Percentiles rank a stretch among this genome's conserved stretches.
Conservation (phyloP, 2,113 vertebrate species). For the Loxodonta africana region DNA sequence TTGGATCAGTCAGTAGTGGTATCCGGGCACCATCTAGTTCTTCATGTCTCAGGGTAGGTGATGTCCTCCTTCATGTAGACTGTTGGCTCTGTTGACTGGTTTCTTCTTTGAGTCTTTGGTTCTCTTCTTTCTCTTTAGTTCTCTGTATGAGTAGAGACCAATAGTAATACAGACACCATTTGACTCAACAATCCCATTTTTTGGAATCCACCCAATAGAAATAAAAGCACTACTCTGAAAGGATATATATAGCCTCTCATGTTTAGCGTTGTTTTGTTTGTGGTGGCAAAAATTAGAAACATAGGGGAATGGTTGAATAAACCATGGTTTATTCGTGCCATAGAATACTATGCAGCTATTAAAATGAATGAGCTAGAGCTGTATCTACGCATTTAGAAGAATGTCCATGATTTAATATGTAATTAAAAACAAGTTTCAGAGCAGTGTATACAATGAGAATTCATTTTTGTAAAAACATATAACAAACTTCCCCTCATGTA, state of each 20-base stretch:
- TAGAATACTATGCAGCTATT: not conserved
- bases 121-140: no score
- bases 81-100: no score
- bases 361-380: not conserved
- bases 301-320: not conserved
- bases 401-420: not conserved
- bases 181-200: not conserved
- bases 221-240: not conserved
- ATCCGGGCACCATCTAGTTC: no score
- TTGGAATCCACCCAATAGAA: not conserved
- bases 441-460: not conserved
- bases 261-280: not conserved
- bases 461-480: not conserved
- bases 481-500: not conserved
- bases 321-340: not conserved
- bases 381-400: not conserved
- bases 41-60: no score
- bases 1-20: no score
- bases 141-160: no score
- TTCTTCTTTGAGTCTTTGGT: no score
- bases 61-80: no score
- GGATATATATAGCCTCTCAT: not conserved
- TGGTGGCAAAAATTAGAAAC: not conserved
- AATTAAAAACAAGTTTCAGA: not conserved
- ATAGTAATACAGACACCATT: not conserved